These are phyloP conservation scores for Artemia franciscana DNA, from an alignment of 1,140 invertebrate genomes.

Conservation along the genomic window DNA sequence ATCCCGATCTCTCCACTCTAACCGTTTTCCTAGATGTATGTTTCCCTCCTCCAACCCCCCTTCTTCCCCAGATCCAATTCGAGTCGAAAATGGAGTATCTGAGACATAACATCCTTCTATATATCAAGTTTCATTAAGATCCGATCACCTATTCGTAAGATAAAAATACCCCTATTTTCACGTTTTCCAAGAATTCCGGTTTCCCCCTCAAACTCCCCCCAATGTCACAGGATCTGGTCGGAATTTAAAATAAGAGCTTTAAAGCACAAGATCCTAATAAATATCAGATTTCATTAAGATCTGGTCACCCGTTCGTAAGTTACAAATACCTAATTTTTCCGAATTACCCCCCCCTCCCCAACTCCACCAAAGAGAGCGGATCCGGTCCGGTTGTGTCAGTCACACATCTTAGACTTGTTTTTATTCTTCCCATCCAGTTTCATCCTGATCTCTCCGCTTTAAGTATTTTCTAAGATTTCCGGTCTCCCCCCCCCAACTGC, in stretches of 20 bases:
- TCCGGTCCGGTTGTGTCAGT: background rate
- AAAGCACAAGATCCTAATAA: background rate
- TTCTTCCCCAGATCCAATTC: too few relatives aligned
- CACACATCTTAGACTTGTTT: background rate
- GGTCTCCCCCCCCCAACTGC: background rate
- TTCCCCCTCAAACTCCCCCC: background rate
- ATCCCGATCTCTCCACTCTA: too few relatives aligned
- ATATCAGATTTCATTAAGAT: background rate
- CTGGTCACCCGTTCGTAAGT: too few relatives aligned
- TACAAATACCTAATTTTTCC: background rate
- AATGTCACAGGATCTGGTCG: background rate
- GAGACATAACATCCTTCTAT: too few relatives aligned
- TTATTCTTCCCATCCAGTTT: background rate
- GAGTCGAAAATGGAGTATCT: too few relatives aligned
- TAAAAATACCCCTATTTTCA: too few relatives aligned
- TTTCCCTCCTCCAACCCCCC: too few relatives aligned
- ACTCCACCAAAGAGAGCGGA: background rate
- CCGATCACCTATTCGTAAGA: too few relatives aligned
- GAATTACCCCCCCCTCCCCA: background rate
- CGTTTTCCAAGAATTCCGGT: background rate
- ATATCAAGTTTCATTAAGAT: too few relatives aligned
- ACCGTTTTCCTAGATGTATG: too few relatives aligned
- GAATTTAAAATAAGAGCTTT: background rate
- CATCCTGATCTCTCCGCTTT: background rate
- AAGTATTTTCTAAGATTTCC: background rate